Evolutionary conservation across 2,888 invertebrate species (phyloP).

Genomic region (Cryptocheilus praepositus): DNA sequence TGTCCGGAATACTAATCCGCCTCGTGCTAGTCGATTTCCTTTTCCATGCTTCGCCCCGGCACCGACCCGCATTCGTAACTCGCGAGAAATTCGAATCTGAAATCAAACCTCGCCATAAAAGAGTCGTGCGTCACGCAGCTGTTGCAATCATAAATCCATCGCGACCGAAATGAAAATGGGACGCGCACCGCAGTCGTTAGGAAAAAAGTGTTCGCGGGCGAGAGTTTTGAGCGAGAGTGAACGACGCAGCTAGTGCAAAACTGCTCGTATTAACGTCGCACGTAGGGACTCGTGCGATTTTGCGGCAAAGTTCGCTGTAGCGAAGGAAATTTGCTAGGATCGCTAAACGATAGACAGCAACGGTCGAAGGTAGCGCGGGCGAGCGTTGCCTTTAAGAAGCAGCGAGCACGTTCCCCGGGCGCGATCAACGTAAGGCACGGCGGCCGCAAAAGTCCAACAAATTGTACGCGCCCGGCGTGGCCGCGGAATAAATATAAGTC

Average conservation of each 20-base stretch:
- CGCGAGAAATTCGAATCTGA: slow-evolving; percentile 46
- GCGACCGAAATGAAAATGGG: no score
- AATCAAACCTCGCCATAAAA: slow-evolving; percentile 19
- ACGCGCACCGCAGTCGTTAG: no score
- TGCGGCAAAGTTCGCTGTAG: background rate
- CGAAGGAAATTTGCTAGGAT: background rate
- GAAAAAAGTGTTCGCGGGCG: no score
- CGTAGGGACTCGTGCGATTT: background rate
- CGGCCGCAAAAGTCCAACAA: slow-evolving; percentile 25
- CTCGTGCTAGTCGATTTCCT: slow-evolving; percentile 66
- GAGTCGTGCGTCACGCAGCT: background rate
- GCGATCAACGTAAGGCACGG: slow-evolving; percentile 8
- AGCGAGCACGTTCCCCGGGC: no score
- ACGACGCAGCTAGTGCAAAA: no score
- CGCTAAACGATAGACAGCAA: background rate
- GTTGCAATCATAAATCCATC: no score
- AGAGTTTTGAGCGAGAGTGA: no score
- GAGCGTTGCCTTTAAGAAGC: no score
- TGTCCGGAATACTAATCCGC: slow-evolving; percentile 69
- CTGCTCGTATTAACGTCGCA: no score
- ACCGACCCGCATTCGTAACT: slow-evolving; percentile 47
- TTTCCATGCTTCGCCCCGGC: slow-evolving; percentile 44
- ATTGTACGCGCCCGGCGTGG: slow-evolving; percentile 27
- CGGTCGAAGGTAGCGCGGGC: background rate
- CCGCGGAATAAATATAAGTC: slow-evolving; percentile 54